Conservation (phyloP, 2,797 vertebrate species). For the Merluccius polli region DNA sequence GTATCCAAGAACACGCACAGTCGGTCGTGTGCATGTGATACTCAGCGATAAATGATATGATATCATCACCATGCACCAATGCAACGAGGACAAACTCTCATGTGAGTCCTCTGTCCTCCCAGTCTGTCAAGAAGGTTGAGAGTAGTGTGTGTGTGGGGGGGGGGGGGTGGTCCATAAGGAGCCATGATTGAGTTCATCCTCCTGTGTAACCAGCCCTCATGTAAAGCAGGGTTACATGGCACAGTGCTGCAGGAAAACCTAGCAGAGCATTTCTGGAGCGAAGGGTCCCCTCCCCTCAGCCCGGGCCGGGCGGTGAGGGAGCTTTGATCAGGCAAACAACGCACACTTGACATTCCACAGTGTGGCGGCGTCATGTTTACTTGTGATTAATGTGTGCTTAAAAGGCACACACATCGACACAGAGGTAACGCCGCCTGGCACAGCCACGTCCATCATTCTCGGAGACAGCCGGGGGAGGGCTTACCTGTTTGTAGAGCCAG, state of each 20-base stretch:
- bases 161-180: too few species aligned
- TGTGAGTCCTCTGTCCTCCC: neutral
- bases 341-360: slow-evolving; percentile 4
- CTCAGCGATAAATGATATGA: neutral
- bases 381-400: slow-evolving; percentile 12
- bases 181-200: neutral
- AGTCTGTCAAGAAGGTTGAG: neutral
- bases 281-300: neutral
- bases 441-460: neutral
- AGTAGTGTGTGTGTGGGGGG: neutral
- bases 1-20: neutral
- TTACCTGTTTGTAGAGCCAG: slow-evolving; percentile 98
- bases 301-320: neutral
- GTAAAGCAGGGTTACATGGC: neutral
- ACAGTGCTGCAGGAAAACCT: neutral
- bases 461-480: slow-evolving; percentile 7
- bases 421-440: neutral
- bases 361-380: slow-evolving; percentile 4
- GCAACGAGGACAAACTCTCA: neutral
- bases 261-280: neutral
- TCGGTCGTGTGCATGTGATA: neutral
- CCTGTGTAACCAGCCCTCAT: neutral
- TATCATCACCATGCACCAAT: neutral
- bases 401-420: neutral
- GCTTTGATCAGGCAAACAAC: neutral